Evolutionary conservation across 2,888 invertebrate species (phyloP).

Genomic region (Hyles lineata): DNA sequence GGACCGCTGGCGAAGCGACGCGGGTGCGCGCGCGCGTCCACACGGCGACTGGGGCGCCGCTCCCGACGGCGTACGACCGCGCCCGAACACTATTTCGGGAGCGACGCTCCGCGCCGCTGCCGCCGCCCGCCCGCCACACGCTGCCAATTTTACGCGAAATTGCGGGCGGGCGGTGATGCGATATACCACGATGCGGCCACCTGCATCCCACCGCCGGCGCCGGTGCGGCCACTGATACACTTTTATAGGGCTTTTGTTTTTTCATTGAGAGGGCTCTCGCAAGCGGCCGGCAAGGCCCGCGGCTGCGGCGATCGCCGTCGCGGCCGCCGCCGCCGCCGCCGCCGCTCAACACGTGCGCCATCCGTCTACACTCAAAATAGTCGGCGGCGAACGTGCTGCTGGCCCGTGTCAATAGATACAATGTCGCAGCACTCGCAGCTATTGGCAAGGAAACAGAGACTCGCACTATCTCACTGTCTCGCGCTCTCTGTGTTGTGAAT

Average conservation of each 20-base stretch:
- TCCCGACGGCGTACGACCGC: constrained; percentile 80
- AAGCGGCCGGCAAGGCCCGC: constrained; percentile 42
- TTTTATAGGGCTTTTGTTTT: constrained; percentile 56
- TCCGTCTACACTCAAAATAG: constrained; percentile 71
- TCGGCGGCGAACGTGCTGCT: constrained; percentile 69
- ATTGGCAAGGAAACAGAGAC: constrained; percentile 83
- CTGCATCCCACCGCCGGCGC: constrained; percentile 57
- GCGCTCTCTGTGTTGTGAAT: constrained; percentile 84
- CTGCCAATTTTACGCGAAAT: constrained; percentile 85
- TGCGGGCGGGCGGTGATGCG: constrained; percentile 85
- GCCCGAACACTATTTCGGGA: constrained; percentile 85
- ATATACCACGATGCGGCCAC: constrained; percentile 72
- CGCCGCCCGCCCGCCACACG: constrained; percentile 80
- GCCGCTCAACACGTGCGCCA: constrained; percentile 60
- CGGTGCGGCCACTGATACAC: constrained; percentile 50
- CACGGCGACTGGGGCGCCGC: constrained; percentile 82
- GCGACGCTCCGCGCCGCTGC: constrained; percentile 79
- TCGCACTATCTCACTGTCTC: constrained; percentile 84
- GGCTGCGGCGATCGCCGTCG: constrained; percentile 41
- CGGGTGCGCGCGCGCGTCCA: constrained; percentile 83
- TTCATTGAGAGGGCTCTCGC: constrained; percentile 57
- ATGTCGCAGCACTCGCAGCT: constrained; percentile 70
- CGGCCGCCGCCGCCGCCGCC: constrained; percentile 41
- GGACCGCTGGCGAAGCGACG: constrained; percentile 74
- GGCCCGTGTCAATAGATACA: constrained; percentile 81